Conservation (phyloP, 1,140 invertebrate species). For the Trissolcus basalis region DNA sequence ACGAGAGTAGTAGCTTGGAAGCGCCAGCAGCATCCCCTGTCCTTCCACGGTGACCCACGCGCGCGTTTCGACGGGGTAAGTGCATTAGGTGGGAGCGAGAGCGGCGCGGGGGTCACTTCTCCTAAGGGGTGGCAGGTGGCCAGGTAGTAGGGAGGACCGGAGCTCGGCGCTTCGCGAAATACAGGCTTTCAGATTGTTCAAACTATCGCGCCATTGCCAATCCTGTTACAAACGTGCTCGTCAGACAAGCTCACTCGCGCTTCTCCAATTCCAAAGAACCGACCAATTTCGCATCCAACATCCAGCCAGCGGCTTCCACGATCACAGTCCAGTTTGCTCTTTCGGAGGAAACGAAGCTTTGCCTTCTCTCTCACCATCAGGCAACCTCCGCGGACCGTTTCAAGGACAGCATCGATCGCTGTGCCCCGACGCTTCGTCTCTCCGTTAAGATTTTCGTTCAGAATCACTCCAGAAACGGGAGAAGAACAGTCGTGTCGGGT, state of each 20-base stretch:
- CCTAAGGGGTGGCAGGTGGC: constrained; percentile 17
- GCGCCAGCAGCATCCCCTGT: constrained; percentile 16
- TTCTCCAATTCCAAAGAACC: neutral
- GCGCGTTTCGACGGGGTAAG: constrained; percentile 27
- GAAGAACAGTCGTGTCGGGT: neutral
- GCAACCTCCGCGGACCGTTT: constrained; percentile 27
- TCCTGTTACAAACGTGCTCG: constrained; percentile 15
- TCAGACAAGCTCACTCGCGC: neutral
- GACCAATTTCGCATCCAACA: too few species aligned
- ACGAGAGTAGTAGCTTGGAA: neutral
- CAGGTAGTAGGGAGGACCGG: constrained; percentile 19
- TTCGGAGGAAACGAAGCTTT: too few species aligned
- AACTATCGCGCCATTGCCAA: constrained; percentile 36
- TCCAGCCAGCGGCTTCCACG: too few species aligned
- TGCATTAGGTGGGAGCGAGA: constrained; percentile 10
- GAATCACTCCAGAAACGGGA: too few species aligned
- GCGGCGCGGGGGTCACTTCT: constrained; percentile 20
- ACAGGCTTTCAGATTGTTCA: constrained; percentile 32
- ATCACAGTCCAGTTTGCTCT: too few species aligned
- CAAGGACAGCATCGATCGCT: constrained; percentile 44
- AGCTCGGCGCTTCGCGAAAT: constrained; percentile 19
- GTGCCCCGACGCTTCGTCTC: neutral
- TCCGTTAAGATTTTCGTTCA: constrained; percentile 5
- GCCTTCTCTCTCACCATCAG: neutral
- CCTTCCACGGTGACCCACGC: constrained; percentile 19